phyloP scores from a whole-genome alignment of 2,113 vertebrate species.

The Pandion haliaetus region DNA sequence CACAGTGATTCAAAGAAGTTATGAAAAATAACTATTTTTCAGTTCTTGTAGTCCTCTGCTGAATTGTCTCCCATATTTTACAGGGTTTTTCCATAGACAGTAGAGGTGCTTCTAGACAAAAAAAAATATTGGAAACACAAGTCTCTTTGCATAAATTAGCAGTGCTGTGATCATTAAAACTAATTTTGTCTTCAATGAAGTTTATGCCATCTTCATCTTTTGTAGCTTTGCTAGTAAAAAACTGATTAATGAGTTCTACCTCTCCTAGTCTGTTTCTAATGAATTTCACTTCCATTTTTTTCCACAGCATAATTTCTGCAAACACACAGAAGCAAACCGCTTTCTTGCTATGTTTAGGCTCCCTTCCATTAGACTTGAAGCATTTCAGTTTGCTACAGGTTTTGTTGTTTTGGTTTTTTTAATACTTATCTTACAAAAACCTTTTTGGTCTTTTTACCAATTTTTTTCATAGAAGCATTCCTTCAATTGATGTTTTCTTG shows the following conservation, averaged over 20 bases:
- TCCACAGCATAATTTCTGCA: not conserved
- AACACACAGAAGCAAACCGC: not conserved
- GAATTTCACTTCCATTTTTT: not conserved
- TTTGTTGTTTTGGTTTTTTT: not conserved
- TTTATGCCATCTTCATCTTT: not conserved
- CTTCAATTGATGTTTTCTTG: not conserved
- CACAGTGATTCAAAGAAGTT: not conserved
- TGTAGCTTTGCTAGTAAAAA: not conserved
- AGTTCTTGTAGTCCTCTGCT: not conserved
- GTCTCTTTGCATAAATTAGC: not conserved
- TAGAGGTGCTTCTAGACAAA: not conserved
- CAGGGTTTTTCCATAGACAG: rapidly evolving
- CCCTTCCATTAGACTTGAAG: not conserved
- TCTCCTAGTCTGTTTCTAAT: not conserved
- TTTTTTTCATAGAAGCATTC: not conserved
- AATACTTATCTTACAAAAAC: not conserved
- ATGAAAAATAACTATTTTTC: not conserved
- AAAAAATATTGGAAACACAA: not conserved
- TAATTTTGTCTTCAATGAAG: not conserved
- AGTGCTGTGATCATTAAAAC: not conserved
- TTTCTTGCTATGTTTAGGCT: not conserved
- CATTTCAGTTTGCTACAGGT: not conserved
- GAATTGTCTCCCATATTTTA: not conserved
- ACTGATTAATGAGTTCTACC: not conserved
- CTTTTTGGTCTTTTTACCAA: not conserved